These are phyloP conservation scores for Drosophila kikkawai DNA, from an alignment of 1,140 invertebrate genomes.

Conservation along the genomic window DNA sequence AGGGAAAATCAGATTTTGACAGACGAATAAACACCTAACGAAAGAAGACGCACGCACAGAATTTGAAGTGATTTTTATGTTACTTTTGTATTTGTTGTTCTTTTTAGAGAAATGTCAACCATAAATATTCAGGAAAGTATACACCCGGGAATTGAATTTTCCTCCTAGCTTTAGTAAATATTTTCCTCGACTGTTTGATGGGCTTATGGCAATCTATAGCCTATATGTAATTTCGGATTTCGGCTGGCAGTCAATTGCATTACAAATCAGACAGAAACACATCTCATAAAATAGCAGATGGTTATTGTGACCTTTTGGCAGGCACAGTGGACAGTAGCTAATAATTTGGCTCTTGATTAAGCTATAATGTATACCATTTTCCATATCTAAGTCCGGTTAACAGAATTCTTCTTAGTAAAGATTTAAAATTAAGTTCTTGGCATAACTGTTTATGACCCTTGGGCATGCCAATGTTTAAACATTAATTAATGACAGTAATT, in stretches of 20 bases:
- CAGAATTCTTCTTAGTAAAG: not conserved
- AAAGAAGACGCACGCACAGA: slow-evolving; percentile 8
- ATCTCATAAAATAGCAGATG: slow-evolving; percentile 22
- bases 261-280: slow-evolving; percentile 12
- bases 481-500: not conserved
- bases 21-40: slow-evolving; percentile 32
- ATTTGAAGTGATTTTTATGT: slow-evolving; percentile 18
- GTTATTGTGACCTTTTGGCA: slow-evolving; percentile 10
- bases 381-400: no score
- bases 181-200: slow-evolving; percentile 10
- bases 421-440: not conserved
- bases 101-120: slow-evolving; percentile 1
- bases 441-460: not conserved
- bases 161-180: slow-evolving; percentile 5
- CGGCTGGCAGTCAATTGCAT: slow-evolving; percentile 15
- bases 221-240: slow-evolving; percentile 25
- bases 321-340: not conserved
- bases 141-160: slow-evolving; percentile 16
- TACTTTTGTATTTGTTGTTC: not conserved
- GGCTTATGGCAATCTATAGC: slow-evolving; percentile 6
- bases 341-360: no score
- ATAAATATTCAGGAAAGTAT: slow-evolving; percentile 14
- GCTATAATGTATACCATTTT: no score
- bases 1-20: slow-evolving; percentile 30
- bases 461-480: not conserved